A percentile compares a stretch with the other conserved stretches of the same genome.
Evolutionary conservation across 2,888 invertebrate genomes (phyloP).

Genomic region (Eupeodes latifasciatus): DNA sequence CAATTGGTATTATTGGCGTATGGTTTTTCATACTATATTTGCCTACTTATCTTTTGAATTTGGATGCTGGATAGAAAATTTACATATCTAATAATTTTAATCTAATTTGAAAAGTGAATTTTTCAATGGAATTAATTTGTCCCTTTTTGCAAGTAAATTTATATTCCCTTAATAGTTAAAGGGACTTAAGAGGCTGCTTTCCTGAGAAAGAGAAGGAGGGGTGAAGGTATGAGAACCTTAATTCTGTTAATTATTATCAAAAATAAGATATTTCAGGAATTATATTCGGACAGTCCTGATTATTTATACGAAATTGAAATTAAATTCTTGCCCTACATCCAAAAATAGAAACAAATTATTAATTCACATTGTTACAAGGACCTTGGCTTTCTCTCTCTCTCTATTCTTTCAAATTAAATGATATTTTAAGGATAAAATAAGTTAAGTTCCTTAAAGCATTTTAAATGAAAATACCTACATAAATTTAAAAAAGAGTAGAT

Average conservation of each 20-base stretch:
- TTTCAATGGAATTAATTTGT: constrained; percentile 17
- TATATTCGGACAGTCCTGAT: neutral
- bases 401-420: too few species aligned
- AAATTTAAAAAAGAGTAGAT: too few species aligned
- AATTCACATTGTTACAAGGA: too few species aligned
- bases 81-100: constrained; percentile 26
- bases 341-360: too few species aligned
- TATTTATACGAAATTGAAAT: neutral
- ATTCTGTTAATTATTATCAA: constrained; percentile 18
- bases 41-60: constrained; percentile 9
- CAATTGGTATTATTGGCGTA: neutral
- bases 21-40: neutral
- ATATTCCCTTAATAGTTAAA: neutral
- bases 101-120: neutral
- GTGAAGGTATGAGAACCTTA: neutral
- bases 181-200: neutral
- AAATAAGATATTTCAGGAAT: neutral
- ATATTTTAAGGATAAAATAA: too few species aligned
- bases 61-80: neutral
- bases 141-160: neutral
- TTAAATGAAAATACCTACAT: too few species aligned
- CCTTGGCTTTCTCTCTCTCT: too few species aligned
- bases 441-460: too few species aligned
- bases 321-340: too few species aligned
- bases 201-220: neutral